These are phyloP conservation scores for Hermetia illucens DNA, from an alignment of 1,140 invertebrate species.

Conservation along the genomic window DNA sequence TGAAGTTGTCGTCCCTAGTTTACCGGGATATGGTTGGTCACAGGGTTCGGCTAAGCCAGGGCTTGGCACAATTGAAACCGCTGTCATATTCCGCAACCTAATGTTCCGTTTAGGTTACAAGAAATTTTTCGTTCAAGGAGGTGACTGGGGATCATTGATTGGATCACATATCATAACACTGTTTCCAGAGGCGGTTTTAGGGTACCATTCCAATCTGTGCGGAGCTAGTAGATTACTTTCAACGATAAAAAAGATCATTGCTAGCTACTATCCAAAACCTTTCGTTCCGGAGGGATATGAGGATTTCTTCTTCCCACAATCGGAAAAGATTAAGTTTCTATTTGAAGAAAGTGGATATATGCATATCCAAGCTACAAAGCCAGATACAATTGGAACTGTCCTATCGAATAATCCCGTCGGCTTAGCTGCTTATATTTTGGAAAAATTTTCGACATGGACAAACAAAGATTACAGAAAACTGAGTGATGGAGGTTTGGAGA, in stretches of 20 bases:
- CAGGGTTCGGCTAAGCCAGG: constrained; percentile 43
- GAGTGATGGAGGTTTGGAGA: constrained; percentile 56
- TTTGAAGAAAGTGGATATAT: constrained; percentile 65
- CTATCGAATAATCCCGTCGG: constrained; percentile 54
- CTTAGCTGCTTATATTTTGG: constrained; percentile 67
- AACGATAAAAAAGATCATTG: constrained; percentile 27
- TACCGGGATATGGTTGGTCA: constrained; percentile 70
- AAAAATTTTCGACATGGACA: constrained; percentile 72
- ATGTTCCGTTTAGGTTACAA: constrained; percentile 65
- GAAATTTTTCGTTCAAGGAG: constrained; percentile 68
- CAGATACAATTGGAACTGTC: constrained; percentile 66
- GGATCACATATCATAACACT: constrained; percentile 43
- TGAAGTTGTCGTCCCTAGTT: constrained; percentile 61
- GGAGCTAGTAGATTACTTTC: constrained; percentile 14
- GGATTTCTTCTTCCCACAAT: constrained; percentile 46
- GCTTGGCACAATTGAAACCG: constrained; percentile 44
- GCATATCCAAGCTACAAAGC: constrained; percentile 77
- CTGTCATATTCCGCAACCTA: constrained; percentile 62
- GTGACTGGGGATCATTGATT: constrained; percentile 64
- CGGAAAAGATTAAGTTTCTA: constrained; percentile 30
- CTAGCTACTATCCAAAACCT: constrained; percentile 35
- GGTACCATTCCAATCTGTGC: constrained; percentile 50
- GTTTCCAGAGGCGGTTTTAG: constrained; percentile 51
- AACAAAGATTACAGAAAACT: constrained; percentile 39
- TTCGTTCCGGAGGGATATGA: constrained; percentile 39